These are phyloP conservation scores for Platygyra sinensis DNA, from an alignment of 64 coral and sea anemone species.

Conservation along the genomic window DNA sequence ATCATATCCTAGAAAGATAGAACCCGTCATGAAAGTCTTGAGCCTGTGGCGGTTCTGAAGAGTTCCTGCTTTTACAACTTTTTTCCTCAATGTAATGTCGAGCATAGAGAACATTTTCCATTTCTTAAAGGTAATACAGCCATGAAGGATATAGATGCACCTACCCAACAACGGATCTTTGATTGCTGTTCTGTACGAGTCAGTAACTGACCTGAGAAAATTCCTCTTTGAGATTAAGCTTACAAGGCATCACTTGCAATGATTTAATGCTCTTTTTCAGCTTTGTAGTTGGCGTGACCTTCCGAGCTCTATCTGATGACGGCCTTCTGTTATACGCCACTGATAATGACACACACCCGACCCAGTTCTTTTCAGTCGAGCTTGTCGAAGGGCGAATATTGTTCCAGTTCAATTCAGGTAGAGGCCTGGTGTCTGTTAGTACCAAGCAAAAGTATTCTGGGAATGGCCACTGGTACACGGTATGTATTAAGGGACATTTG, in stretches of 20 bases:
- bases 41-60: too few species aligned
- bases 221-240: too few species aligned
- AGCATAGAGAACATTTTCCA: too few species aligned
- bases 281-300: slow-evolving; percentile 56
- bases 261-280: slow-evolving; percentile 15
- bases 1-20: too few species aligned
- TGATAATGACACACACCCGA: slow-evolving; percentile 73
- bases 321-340: slow-evolving; percentile 83
- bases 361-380: slow-evolving; percentile 75
- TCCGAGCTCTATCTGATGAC: slow-evolving; percentile 64
- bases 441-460: slow-evolving; percentile 44
- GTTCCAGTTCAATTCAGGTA: slow-evolving; percentile 61
- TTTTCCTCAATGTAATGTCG: too few species aligned
- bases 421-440: slow-evolving; percentile 50
- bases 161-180: too few species aligned
- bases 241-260: not conserved
- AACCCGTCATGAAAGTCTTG: too few species aligned
- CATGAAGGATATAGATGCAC: too few species aligned
- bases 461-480: slow-evolving; percentile 47
- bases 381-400: slow-evolving; percentile 62
- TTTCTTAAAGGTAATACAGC: too few species aligned
- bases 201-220: too few species aligned
- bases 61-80: too few species aligned
- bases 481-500: not conserved
- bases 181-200: too few species aligned